Base-by-base conservation (phyloP, 1,140 invertebrate species). In the Bombus picipes region DNA sequence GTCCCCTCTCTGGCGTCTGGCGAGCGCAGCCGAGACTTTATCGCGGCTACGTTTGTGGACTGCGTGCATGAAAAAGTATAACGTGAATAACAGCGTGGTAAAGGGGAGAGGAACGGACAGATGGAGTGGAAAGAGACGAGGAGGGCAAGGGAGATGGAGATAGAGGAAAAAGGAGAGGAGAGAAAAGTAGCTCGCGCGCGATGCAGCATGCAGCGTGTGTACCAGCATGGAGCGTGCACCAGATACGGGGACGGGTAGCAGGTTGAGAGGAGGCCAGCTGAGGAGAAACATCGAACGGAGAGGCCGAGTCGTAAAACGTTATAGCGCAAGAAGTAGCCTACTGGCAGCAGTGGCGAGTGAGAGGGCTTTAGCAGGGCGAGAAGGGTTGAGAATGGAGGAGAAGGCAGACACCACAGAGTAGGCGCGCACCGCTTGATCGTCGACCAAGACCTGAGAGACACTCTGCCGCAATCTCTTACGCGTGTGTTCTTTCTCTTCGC, bases 391-490 rank as follows among this genome's bases (percentile, higher is more conserved):
- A 76, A 84, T 82, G 66, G 66, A 57, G 65, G 32, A 34, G 73
- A 12, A 62, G 53, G 68, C 62, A 37, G 78, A 37, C 22, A 70
- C 70, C 85, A 73, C 85, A 89, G 85, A 90, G 89, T 89, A 90
- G 88, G 78, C 89, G 78, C 89, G 81, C 88, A 81, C 47, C 88
- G 85, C 78, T 90, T 90, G 89, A 90, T 87, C 88, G 78, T 68
- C 88, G 84, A 76, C 80, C 78, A 88, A 87, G 85, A 83, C 47
- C 81, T 72, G 15, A 32, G 75, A 87, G 88, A 88, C 71, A 41
- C 80, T 89, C 76, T 77, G 70, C 87, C 90, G 87, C 87, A 92
- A 86, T 87, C 88, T 89, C 91, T 92, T 89, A 87, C 80, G 72
- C 65, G 76, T 62, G 62, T 84, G 74, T 39, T 73, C 74, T 70